Evolutionary conservation across 2,888 invertebrate genomes (phyloP).

Genomic region (Tetropium fuscum): DNA sequence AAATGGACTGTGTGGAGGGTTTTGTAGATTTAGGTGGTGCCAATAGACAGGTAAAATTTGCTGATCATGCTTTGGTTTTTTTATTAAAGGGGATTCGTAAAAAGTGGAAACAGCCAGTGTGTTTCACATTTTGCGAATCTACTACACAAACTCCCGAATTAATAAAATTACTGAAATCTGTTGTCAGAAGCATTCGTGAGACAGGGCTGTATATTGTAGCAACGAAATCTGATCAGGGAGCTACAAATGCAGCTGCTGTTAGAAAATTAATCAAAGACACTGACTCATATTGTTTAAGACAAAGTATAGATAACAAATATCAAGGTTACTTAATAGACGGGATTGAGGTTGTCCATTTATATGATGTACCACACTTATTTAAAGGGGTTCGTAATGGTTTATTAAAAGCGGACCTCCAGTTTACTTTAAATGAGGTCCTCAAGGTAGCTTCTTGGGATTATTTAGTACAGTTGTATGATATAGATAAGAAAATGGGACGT

Average conservation of each 20-base stretch:
- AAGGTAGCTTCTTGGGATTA: slow-evolving; percentile 38
- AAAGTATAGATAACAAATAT: slow-evolving; percentile 27
- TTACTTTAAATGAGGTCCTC: slow-evolving; percentile 16
- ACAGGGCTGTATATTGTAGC: slow-evolving; percentile 47
- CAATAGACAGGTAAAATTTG: slow-evolving; percentile 30
- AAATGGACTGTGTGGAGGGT: slow-evolving; percentile 34
- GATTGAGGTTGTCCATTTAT: slow-evolving; percentile 41
- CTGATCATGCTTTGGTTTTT: slow-evolving; percentile 49
- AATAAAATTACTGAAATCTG: slow-evolving; percentile 30
- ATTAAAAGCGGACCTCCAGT: slow-evolving; percentile 32
- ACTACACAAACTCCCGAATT: slow-evolving; percentile 35
- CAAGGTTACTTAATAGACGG: slow-evolving; percentile 37
- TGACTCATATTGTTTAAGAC: slow-evolving; percentile 20
- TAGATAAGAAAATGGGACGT: slow-evolving; percentile 21
- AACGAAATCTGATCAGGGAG: slow-evolving; percentile 52
- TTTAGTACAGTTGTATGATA: slow-evolving; percentile 28
- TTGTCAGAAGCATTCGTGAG: slow-evolving; percentile 37
- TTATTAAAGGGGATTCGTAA: slow-evolving; percentile 43
- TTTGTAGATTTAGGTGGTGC: slow-evolving; percentile 38
- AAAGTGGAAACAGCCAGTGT: slow-evolving; percentile 49
- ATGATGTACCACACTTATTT: slow-evolving; percentile 40
- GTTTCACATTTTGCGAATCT: slow-evolving; percentile 40
- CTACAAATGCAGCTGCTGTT: slow-evolving; percentile 46
- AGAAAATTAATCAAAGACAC: slow-evolving; percentile 38
- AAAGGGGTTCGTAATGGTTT: slow-evolving; percentile 42